Evolutionary conservation across 1,140 invertebrate species (phyloP), one percentile per base, ranked within the genome.

Genomic region (Drosophila punjabiensis): DNA sequence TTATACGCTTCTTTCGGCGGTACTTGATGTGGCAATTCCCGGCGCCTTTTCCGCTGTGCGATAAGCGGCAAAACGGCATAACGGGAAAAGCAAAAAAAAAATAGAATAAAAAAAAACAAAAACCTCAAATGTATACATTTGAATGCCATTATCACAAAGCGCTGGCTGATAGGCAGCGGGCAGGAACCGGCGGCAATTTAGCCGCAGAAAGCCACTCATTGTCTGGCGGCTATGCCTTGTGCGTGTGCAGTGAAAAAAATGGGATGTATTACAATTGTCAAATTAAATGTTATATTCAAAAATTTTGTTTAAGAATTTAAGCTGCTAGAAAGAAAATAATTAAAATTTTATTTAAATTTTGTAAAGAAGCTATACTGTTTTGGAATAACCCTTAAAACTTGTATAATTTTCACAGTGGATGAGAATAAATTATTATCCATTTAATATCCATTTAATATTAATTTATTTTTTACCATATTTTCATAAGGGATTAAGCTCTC

Each of bases 41-140:
- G 76, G 71, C 84, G 86, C 86, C 81, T 85, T 79, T 66, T 74
- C 79, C 86, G 67, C 43, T 52, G 28, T 5, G 66, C 62, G 78
- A 83, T 78, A 81, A 81, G 81, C 52, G 56, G 56, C 28, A 35
- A 59, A 61, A 64, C 43, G 48, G 45, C 41, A 39, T 39, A 58
- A 28, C 14, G 30, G 48, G 48, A 50, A 77, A 66, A 63, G 16
- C 50, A 13, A 48, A 76, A 33, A 52, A 45, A n/a, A 45, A 18
- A 59, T n/a, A n/a, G n/a, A n/a, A n/a, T n/a, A n/a, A n/a, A n/a
- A n/a, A 45, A 18, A 59, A 71, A 68, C 28, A 48, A 55, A 70
- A 84, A 69, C 63, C 77, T 67, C 70, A 76, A 89, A 89, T 89
- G 82, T 86, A 86, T 84, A 90, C 82, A 90, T 90, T 90, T 90